Evolutionary conservation across 2,113 vertebrate species (phyloP).

Genomic region (Jaculus jaculus): DNA sequence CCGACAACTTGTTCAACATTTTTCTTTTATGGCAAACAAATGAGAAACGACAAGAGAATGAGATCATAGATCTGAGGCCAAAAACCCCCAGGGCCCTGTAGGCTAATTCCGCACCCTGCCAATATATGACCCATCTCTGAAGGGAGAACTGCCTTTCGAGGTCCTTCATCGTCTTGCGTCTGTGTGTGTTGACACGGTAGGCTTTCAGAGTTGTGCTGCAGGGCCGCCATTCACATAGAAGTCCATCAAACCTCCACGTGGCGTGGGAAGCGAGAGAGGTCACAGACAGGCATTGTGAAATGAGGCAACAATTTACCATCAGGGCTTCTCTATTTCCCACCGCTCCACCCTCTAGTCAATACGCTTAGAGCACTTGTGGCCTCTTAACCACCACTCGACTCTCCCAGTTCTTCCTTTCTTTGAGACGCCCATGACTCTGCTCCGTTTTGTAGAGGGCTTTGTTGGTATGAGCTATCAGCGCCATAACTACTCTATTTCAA

Average conservation of each 20-base stretch:
- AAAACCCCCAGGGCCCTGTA: background rate
- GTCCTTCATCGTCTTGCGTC: background rate
- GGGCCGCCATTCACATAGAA: background rate
- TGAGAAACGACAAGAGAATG: background rate
- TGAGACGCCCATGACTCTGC: background rate
- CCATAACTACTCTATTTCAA: too few species aligned
- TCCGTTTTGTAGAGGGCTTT: background rate
- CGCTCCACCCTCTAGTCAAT: background rate
- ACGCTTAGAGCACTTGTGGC: background rate
- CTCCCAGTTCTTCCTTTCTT: background rate
- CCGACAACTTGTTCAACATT: background rate
- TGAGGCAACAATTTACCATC: background rate
- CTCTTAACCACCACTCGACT: background rate
- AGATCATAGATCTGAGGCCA: background rate
- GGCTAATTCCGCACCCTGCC: background rate
- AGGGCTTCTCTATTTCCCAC: background rate
- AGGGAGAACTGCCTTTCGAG: background rate
- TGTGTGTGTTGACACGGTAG: background rate
- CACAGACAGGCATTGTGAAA: rapidly evolving
- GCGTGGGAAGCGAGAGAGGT: background rate
- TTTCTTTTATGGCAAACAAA: conserved; percentile 28
- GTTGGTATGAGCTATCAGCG: background rate
- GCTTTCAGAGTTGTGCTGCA: background rate
- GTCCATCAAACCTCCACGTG: too few species aligned
- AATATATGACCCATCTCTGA: background rate